Conservation (phyloP, 2,888 invertebrate species). For the Pegoplata infirma region DNA sequence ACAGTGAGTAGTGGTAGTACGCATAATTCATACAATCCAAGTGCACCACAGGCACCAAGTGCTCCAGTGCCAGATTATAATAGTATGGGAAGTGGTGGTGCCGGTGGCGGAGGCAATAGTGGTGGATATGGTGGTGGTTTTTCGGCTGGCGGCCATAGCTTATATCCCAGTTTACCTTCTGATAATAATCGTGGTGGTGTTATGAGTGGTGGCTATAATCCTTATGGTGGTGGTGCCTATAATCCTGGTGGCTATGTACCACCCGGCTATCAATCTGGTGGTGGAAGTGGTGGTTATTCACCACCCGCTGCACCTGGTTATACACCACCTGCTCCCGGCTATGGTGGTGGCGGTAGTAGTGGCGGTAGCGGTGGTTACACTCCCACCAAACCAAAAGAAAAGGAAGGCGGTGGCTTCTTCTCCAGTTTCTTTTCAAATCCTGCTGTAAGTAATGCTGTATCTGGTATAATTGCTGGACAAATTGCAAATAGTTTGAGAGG, state of each 20-base stretch:
- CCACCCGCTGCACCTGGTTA: conserved; percentile 64
- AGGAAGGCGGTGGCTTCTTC: conserved; percentile 74
- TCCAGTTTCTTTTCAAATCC: conserved; percentile 76
- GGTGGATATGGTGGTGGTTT: conserved; percentile 76
- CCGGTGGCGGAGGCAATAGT: conserved; percentile 65
- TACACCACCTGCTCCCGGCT: conserved; percentile 72
- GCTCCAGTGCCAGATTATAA: conserved; percentile 66
- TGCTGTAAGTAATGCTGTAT: conserved; percentile 75
- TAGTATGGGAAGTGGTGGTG: conserved; percentile 62
- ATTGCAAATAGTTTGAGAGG: conserved; percentile 75
- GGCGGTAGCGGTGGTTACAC: conserved; percentile 65
- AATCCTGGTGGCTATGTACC: conserved; percentile 66
- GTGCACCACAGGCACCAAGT: conserved; percentile 69
- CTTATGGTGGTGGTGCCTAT: conserved; percentile 66
- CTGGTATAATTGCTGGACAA: conserved; percentile 77
- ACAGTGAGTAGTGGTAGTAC: conserved; percentile 67
- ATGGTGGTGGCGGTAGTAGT: conserved; percentile 67
- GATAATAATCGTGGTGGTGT: conserved; percentile 65
- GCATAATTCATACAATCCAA: conserved; percentile 72
- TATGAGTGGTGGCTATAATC: conserved; percentile 71
- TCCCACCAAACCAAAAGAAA: conserved; percentile 70
- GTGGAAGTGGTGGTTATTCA: conserved; percentile 66
- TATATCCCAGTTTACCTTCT: conserved; percentile 74
- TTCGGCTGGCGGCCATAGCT: conserved; percentile 75
- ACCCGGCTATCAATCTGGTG: conserved; percentile 70